Evolutionary conservation across 2,113 vertebrate genomes (phyloP), one percentile per base, ranked within the genome.

Genomic region (Cyprinodon variegatus): DNA sequence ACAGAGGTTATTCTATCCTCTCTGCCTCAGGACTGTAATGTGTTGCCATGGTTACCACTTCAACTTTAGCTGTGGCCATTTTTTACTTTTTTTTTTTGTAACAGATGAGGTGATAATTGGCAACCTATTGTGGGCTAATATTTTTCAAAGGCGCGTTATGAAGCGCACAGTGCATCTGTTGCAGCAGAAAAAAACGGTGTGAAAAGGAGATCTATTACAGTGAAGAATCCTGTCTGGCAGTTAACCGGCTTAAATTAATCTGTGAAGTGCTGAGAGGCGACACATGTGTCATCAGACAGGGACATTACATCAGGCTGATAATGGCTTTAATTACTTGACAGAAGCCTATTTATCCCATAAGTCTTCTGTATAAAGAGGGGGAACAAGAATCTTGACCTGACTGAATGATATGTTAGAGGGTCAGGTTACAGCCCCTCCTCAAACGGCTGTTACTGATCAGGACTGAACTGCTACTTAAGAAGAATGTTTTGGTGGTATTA

Each of bases 11-110:
- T 65, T 79, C 61, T 77, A 73, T 59, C 40, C 73, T 76, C 62
- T 62, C 78, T 65, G 75, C 61, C 36, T 67, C 50, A 2, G 74
- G 79, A 85, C 82, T 79, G 77, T 20, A 72, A 89, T 89, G 70
- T 36, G 87, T 92, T 92, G 75, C 90, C 77, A 91, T 92, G 83
- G 84, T 78, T 90, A 91, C 89, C 65, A 78, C 76, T 79, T 83
- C 78, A 87, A 74, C 83, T 81, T 77, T 57, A 57, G 68, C 70
- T 36, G 65, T 62, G 65, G 62, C 72, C 67, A 40, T 69, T 81
- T 74, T 53, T 57, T 57, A 4, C 41, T 4, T 43, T 22, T 59
- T 22, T 22, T 40, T 68, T 70, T 65, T 69, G 65, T 61, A 71
- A 66, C 69, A 79, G 74, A 91, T 86, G 74, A 79, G 77, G 80